These are phyloP conservation scores for Pseudoatta argentina DNA, from an alignment of 1,140 invertebrate species.

Conservation along the genomic window DNA sequence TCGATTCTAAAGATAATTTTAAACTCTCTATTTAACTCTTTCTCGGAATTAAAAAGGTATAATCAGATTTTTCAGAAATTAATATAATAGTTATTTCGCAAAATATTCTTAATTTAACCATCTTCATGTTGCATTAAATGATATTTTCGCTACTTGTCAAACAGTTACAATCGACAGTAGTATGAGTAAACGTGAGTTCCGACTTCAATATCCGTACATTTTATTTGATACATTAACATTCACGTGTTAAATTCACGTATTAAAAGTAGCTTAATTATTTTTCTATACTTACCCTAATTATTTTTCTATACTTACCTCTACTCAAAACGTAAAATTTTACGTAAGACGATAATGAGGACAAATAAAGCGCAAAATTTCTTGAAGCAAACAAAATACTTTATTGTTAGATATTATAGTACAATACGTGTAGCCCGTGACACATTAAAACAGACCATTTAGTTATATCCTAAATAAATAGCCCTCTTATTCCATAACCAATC, in stretches of 20 bases:
- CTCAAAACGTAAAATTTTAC: background rate
- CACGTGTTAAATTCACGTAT: constrained; percentile 4
- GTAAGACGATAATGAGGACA: background rate
- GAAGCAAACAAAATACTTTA: constrained; percentile 87
- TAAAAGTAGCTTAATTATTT: constrained; percentile 14
- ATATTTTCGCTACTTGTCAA: background rate
- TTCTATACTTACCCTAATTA: background rate
- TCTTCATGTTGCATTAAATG: background rate
- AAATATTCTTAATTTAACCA: background rate
- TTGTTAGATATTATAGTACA: constrained; percentile 87
- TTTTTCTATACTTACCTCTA: constrained; percentile 3
- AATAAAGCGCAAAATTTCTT: constrained; percentile 64
- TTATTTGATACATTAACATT: background rate
- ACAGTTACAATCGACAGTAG: constrained; percentile 15
- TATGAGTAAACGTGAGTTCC: constrained; percentile 15
- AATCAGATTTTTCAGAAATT: background rate
- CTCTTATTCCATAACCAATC: constrained; percentile 85
- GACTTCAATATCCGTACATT: background rate
- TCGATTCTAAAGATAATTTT: background rate
- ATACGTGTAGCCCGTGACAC: constrained; percentile 86
- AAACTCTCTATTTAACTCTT: background rate
- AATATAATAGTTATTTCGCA: background rate
- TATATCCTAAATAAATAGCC: constrained; percentile 86
- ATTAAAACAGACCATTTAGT: constrained; percentile 87
- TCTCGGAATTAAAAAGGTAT: background rate